Percentiles rank a stretch among this genome's conserved stretches.
phyloP scores from a whole-genome alignment of 1,140 invertebrate species.

The Solenopsis fugax region DNA sequence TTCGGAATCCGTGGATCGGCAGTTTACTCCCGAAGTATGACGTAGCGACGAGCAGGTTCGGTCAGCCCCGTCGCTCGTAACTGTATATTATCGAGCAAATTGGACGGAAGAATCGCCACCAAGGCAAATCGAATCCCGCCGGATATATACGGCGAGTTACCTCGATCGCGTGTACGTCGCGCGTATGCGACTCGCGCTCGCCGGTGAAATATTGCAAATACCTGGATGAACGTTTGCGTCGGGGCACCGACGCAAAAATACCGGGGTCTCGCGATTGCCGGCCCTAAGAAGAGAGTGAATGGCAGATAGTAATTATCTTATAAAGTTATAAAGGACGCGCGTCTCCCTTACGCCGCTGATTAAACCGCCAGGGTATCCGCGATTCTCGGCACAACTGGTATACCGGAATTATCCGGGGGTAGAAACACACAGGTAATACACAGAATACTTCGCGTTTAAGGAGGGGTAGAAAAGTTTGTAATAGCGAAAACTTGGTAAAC shows the following conservation, averaged over 20 bases:
- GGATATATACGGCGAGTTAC: not conserved
- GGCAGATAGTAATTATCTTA: constrained; percentile 62
- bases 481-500: no score
- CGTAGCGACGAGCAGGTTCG: not conserved
- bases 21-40: not conserved
- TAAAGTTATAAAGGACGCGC: constrained; percentile 45
- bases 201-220: constrained; percentile 40
- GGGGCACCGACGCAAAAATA: constrained; percentile 21
- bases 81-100: constrained; percentile 45
- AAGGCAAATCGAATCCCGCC: constrained; percentile 20
- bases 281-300: constrained; percentile 33
- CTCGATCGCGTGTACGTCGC: not conserved
- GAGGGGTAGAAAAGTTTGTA: not conserved
- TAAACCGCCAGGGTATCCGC: constrained; percentile 12
- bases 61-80: constrained; percentile 15
- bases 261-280: not conserved
- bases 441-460: not conserved
- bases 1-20: constrained; percentile 35
- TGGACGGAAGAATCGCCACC: constrained; percentile 31
- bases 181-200: not conserved
- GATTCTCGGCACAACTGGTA: not conserved
- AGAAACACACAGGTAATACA: constrained; percentile 20
- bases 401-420: not conserved
- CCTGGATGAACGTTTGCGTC: constrained; percentile 4
- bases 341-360: constrained; percentile 9